These are phyloP conservation scores for Drosophila emarginata DNA, from an alignment of 2,888 invertebrate genomes.

Conservation along the genomic window DNA sequence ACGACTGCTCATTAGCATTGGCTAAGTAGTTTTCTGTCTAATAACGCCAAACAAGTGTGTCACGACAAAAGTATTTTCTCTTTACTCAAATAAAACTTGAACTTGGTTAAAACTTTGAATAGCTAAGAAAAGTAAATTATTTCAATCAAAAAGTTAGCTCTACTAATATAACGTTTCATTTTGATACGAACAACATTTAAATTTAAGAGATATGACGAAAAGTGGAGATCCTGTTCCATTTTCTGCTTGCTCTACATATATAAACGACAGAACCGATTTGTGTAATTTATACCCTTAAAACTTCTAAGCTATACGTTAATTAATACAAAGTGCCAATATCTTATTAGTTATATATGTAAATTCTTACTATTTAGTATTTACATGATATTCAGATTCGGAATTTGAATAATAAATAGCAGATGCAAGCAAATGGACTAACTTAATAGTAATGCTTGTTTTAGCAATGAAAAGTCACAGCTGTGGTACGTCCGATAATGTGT, in stretches of 20 bases:
- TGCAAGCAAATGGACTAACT: background rate
- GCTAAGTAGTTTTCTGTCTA: constrained; percentile 19
- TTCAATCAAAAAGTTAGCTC: too few relatives aligned
- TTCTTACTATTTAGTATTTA: background rate
- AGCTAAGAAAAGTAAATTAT: too few relatives aligned
- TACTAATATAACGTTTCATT: too few relatives aligned
- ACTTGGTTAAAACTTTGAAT: background rate
- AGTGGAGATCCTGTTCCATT: background rate
- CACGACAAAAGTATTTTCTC: background rate
- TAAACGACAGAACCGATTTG: too few relatives aligned
- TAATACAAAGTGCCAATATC: background rate
- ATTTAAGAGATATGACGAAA: background rate
- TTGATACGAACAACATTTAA: background rate
- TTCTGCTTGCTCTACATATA: background rate
- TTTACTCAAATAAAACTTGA: background rate
- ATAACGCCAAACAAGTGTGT: background rate
- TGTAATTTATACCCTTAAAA: too few relatives aligned
- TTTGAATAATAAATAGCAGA: background rate
- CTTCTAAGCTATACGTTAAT: background rate
- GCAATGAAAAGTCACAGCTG: constrained; percentile 12
- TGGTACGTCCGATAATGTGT: constrained; percentile 28
- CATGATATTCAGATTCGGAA: background rate
- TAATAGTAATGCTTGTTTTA: background rate
- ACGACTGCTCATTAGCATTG: constrained; percentile 46
- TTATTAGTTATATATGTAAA: background rate